Evolutionary conservation across 1,140 invertebrate genomes (phyloP).

Genomic region (Dendrolimus punctatus): DNA sequence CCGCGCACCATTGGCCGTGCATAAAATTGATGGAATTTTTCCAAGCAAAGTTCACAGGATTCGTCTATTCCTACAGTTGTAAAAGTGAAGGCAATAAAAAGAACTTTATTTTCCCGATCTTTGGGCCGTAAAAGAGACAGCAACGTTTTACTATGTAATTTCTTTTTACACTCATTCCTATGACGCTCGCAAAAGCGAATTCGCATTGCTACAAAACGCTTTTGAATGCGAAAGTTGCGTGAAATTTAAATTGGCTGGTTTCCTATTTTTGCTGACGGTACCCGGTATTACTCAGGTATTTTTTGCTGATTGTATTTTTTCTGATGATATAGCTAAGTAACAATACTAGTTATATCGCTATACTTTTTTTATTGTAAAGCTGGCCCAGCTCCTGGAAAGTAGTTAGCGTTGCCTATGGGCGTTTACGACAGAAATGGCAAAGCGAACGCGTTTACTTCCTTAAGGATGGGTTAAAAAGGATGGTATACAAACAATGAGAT

Average conservation of each 20-base stretch:
- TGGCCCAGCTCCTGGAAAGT: too few species aligned
- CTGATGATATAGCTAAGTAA: too few species aligned
- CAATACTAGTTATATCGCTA: too few species aligned
- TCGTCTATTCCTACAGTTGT: slow-evolving; percentile 26
- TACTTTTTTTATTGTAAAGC: too few species aligned
- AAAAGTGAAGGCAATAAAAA: slow-evolving; percentile 34
- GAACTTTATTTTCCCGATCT: slow-evolving; percentile 36
- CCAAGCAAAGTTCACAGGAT: slow-evolving; percentile 16
- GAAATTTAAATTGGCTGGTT: slow-evolving; percentile 20
- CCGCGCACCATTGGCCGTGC: slow-evolving; percentile 4
- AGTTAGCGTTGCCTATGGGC: too few species aligned
- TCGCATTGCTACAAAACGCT: slow-evolving; percentile 13
- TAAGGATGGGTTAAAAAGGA: too few species aligned
- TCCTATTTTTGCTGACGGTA: slow-evolving; percentile 11
- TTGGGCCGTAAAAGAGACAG: slow-evolving; percentile 28
- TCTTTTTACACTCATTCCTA: slow-evolving; percentile 19
- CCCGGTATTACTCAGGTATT: slow-evolving; percentile 1
- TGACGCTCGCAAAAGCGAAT: slow-evolving; percentile 18
- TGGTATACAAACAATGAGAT: too few species aligned
- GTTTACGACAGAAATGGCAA: too few species aligned
- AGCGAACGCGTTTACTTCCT: too few species aligned
- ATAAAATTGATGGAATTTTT: slow-evolving; percentile 14
- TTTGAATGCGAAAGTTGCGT: slow-evolving; percentile 11
- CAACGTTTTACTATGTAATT: slow-evolving; percentile 32
- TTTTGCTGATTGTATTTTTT: too few species aligned